Conservation (phyloP, 2,113 vertebrate species). For the Carettochelys insculpta region DNA sequence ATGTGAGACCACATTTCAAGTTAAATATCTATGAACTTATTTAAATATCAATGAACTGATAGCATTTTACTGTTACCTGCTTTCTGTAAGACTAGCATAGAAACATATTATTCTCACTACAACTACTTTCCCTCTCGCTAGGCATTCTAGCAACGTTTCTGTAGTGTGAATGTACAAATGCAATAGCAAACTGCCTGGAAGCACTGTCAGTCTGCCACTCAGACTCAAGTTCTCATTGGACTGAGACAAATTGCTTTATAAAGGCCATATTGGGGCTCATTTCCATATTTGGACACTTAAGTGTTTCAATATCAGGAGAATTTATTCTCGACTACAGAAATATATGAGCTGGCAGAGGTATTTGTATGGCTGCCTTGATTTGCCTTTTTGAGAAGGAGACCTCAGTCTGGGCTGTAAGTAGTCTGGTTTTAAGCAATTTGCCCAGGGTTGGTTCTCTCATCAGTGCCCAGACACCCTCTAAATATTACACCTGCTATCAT, state of each 20-base stretch:
- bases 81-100: too few species aligned
- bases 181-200: neutral
- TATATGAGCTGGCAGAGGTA: neutral
- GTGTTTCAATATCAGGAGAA: too few species aligned
- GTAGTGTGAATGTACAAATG: neutral
- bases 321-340: neutral
- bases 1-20: constrained; percentile 15
- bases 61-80: too few species aligned
- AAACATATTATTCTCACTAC: constrained; percentile 5
- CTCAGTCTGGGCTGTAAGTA: too few species aligned
- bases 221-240: constrained; percentile 18
- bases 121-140: constrained; percentile 16
- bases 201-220: neutral
- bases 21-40: constrained; percentile 35
- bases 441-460: too few species aligned
- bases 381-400: too few species aligned
- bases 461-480: too few species aligned
- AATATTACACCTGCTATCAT: neutral
- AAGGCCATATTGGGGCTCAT: constrained; percentile 13
- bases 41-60: constrained; percentile 1
- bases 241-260: neutral
- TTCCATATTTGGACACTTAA: constrained; percentile 19
- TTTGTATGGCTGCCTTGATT: too few species aligned
- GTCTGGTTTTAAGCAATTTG: too few species aligned
- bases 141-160: neutral